Base-by-base conservation (phyloP, 1,140 invertebrate species). In the Drosophila navojoa region DNA sequence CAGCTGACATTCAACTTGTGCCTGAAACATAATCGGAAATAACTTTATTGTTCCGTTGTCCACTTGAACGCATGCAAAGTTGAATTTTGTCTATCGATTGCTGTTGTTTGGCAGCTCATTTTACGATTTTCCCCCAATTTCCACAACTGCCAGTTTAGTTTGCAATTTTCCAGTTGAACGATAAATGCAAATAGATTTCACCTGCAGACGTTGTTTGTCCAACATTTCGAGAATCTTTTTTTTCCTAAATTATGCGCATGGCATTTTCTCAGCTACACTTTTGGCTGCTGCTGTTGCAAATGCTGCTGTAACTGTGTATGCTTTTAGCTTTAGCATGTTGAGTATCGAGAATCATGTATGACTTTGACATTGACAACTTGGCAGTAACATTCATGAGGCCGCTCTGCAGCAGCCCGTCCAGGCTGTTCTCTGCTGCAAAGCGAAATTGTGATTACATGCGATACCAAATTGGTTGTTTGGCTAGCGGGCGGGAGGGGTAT, bases 181-280 rank as follows among this genome's bases (percentile, higher is more conserved):
- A 89, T 90, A 89, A 90, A 89, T 89, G 84, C 82, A 89, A 89
- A 89, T 84, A 90, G 85, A 90, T 89, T 89, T 89, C 80, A 89
- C 85, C 84, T 89, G 84, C 85, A 89, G 84, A 85, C 84, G 79
- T 74, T 79, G 84, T 79, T 87, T 87, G 79, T 89, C 84, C 79
- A 89, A 87, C 78, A 89, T 82, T 87, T 71, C 62, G 71, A 79
- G 82, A 86, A 86, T 86, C 84, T 82, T 86, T 55, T 86, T 55
- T 55, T 89, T 76, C 78, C 79, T 86, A 86, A 86, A 86, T 86
- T 86, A 86, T 86, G 82, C 82, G 76, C 81, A 86, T 86, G 81
- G 71, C 81, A 82, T 86, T 87, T 81, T 68, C 57, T 45, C 15
- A 63, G 60, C 71, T 32, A 60, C 42, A 29, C 53, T 59, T 63